These are phyloP conservation scores for Solea senegalensis DNA, from an alignment of 2,113 vertebrate species.

Conservation along the genomic window DNA sequence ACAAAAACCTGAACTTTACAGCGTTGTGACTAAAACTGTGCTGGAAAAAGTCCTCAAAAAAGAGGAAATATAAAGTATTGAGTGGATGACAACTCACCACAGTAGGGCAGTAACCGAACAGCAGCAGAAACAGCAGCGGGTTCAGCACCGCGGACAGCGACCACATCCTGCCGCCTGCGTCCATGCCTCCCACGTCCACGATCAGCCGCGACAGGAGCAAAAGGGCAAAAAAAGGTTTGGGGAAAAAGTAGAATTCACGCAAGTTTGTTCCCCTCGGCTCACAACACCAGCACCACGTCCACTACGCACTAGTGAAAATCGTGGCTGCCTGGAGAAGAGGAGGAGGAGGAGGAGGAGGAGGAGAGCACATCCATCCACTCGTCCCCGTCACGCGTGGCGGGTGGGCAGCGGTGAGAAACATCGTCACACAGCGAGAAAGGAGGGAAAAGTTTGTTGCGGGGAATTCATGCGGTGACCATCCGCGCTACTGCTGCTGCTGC, in stretches of 20 bases:
- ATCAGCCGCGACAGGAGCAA: constrained; percentile 32
- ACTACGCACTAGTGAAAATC: constrained; percentile 33
- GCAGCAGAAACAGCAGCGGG: constrained; percentile 85
- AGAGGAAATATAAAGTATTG: neutral
- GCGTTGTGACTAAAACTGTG: neutral
- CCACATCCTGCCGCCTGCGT: constrained; percentile 83
- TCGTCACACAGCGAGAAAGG: constrained; percentile 28
- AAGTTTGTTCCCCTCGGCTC: constrained; percentile 45
- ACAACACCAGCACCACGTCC: constrained; percentile 27
- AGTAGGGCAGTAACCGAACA: constrained; percentile 86
- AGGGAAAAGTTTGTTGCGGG: constrained; percentile 80
- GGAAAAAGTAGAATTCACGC: constrained; percentile 15
- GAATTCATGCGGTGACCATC: constrained; percentile 42
- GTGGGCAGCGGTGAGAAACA: constrained; percentile 43
- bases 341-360: neutral
- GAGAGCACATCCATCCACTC: constrained; percentile 51
- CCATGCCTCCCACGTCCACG: constrained; percentile 19
- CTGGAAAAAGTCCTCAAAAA: neutral
- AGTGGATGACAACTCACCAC: constrained; percentile 81
- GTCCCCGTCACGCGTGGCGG: constrained; percentile 68
- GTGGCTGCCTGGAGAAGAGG: constrained; percentile 19
- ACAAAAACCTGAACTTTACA: constrained; percentile 26
- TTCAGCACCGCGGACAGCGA: constrained; percentile 85
- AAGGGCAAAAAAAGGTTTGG: no score
- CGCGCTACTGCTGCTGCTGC: neutral